A percentile compares a stretch with the other conserved stretches of the same genome.
phyloP scores from a whole-genome alignment of 2,888 invertebrate genomes.

The Drosophila pseudotalamancana region DNA sequence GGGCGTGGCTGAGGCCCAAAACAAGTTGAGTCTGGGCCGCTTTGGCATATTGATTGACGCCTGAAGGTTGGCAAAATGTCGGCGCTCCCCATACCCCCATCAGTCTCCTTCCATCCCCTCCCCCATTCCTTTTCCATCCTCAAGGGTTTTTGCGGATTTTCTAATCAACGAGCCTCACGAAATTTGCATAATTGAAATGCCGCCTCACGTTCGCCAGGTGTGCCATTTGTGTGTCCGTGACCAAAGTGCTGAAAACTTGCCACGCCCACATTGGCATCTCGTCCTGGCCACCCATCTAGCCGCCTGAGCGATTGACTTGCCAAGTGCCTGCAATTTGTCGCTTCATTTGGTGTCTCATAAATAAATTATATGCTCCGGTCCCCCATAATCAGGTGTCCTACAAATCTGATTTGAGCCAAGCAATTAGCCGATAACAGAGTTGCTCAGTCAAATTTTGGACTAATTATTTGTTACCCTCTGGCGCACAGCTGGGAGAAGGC shows the following conservation, averaged over 20 bases:
- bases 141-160: slow-evolving; percentile 69
- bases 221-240: slow-evolving; percentile 48
- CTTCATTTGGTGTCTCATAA: slow-evolving; percentile 74
- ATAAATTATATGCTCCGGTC: slow-evolving; percentile 66
- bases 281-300: slow-evolving; percentile 1
- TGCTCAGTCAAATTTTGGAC: slow-evolving; percentile 29
- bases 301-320: slow-evolving; percentile 65
- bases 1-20: slow-evolving; percentile 22
- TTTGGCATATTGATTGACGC: slow-evolving; percentile 69
- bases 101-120: background rate
- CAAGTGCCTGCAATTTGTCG: slow-evolving; percentile 75
- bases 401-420: slow-evolving; percentile 74
- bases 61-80: slow-evolving; percentile 22
- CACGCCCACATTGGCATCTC: slow-evolving; percentile 5
- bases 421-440: slow-evolving; percentile 68
- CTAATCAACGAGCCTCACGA: slow-evolving; percentile 67
- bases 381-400: slow-evolving; percentile 62
- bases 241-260: slow-evolving; percentile 43
- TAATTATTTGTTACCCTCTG: slow-evolving; percentile 50
- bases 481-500: slow-evolving; percentile 2
- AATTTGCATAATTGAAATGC: slow-evolving; percentile 79
- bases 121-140: slow-evolving; percentile 27
- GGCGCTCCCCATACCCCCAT: too few species aligned
- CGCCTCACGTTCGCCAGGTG: slow-evolving; percentile 57
- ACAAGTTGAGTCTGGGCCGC: background rate